Conservation (phyloP, 1,140 invertebrate genomes). For the Drosophila miranda region DNA sequence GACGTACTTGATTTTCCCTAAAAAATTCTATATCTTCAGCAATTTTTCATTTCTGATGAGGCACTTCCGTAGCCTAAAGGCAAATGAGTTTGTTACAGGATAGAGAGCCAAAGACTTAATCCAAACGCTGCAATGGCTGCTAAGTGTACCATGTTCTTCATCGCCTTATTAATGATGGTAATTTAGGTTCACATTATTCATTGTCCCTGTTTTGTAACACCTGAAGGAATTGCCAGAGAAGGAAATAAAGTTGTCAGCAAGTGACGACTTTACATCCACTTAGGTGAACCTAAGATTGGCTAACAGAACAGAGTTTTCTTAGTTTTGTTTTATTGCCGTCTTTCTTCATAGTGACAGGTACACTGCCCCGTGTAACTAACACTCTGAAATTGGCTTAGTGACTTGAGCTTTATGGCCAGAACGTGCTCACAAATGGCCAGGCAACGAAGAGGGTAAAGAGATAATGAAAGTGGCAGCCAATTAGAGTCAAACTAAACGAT, state of each 20-base stretch:
- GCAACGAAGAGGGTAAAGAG: no score
- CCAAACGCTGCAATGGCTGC: not conserved
- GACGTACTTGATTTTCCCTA: not conserved
- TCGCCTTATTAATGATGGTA: constrained; percentile 21
- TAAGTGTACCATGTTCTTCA: constrained; percentile 2
- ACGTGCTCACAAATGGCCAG: no score
- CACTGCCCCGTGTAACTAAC: constrained; percentile 29
- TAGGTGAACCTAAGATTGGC: not conserved
- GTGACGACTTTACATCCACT: constrained; percentile 12
- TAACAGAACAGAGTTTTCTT: not conserved
- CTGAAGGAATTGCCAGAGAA: not conserved
- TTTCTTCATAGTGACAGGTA: no score
- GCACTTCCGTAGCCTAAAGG: constrained; percentile 1
- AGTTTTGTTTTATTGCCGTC: constrained; percentile 9
- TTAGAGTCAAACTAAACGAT: constrained; percentile 18
- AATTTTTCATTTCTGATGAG: constrained; percentile 26
- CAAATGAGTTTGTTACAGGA: constrained; percentile 15
- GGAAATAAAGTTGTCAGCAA: constrained; percentile 20
- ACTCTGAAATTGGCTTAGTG: constrained; percentile 45
- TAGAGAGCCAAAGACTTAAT: no score
- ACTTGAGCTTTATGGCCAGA: no score
- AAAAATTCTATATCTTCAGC: constrained; percentile 4
- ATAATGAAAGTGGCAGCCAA: constrained; percentile 6
- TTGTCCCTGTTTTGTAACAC: not conserved
- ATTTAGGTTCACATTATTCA: constrained; percentile 5